Conservation (phyloP, 92 coral and sea anemone genomes). For the Paramuricea clavata region DNA sequence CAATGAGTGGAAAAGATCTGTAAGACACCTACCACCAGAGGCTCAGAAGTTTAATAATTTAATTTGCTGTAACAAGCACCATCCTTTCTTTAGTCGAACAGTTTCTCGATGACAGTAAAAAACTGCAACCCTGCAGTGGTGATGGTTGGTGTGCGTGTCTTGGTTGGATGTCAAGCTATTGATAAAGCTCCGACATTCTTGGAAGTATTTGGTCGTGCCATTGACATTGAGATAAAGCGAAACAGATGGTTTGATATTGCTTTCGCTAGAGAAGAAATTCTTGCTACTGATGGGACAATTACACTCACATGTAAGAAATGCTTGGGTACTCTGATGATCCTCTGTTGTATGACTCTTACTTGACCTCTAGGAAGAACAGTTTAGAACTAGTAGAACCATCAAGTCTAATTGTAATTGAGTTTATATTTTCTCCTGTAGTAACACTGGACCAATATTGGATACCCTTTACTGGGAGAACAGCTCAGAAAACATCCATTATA, state of each 20-base stretch:
- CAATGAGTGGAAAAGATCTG: too few species aligned
- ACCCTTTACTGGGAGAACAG: background rate
- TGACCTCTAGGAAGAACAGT: too few species aligned
- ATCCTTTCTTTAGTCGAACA: conserved; percentile 76
- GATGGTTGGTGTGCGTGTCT: conserved; percentile 89
- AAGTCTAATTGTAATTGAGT: too few species aligned
- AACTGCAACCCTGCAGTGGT: conserved; percentile 93
- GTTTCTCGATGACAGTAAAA: conserved; percentile 91
- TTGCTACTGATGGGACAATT: conserved; percentile 93
- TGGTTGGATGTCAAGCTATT: conserved; percentile 92
- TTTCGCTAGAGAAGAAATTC: conserved; percentile 91
- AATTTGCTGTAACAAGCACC: too few species aligned
- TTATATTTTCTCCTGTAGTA: background rate
- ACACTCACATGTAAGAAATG: conserved; percentile 78
- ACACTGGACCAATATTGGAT: background rate
- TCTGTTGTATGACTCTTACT: too few species aligned
- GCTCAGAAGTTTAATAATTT: too few species aligned
- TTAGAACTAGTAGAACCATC: too few species aligned
- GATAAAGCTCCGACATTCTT: conserved; percentile 94
- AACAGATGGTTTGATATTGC: conserved; percentile 98
- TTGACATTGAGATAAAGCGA: conserved; percentile 82
- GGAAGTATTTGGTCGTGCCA: conserved; percentile 91
- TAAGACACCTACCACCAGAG: too few species aligned
- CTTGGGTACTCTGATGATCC: too few species aligned
- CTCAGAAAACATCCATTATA: background rate